Base-by-base conservation (phyloP, 2,888 invertebrate genomes). In the Tenthredo amoena region DNA sequence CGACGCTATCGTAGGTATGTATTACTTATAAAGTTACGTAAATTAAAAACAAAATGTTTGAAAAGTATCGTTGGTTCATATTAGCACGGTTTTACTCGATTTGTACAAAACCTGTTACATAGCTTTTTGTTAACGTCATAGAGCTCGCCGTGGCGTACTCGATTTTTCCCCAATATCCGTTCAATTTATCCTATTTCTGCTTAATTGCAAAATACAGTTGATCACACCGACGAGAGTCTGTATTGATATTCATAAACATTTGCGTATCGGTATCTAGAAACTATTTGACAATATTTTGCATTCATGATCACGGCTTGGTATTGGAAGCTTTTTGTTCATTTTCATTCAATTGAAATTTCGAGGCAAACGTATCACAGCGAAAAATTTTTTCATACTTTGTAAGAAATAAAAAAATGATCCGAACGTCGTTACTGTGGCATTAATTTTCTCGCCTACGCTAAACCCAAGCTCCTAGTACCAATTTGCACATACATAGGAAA, bases 21-120 rank as follows among this genome's bases (percentile, higher is more conserved):
- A 15, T 9, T 71, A 15, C n/a, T 18, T n/a, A 37, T 71, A 62
- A 12, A 62, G 31, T 4, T 68, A 34, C 26, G 34, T 68, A 68
- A 31, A 77, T 50, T 50, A 9, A 40, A 81, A 62, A 15, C 62
- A 85, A 86, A 85, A 85, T 86, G 88, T 88, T 89, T 90, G 90
- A 89, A 91, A 91, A 89, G 88, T 88, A 88, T 87, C 91, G 88
- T 91, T 91, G 91, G 91, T 92, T 91, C 89, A 88, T 89, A 90
- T 92, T 91, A 91, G 88, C 89, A 87, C 89, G 90, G 88, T 89
- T 90, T 90, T 90, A 87, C 90, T 90, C 90, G 89, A 91, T 91
- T 91, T 88, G 90, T 86, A 89, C 84, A 90, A 77, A 34, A 92
- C 90, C 92, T 90, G 92, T 92, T 92, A 92, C 92, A 92, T 92